These are phyloP conservation scores for Tauraco hartlaubi DNA, from an alignment of 2,797 vertebrate genomes.

Conservation along the genomic window DNA sequence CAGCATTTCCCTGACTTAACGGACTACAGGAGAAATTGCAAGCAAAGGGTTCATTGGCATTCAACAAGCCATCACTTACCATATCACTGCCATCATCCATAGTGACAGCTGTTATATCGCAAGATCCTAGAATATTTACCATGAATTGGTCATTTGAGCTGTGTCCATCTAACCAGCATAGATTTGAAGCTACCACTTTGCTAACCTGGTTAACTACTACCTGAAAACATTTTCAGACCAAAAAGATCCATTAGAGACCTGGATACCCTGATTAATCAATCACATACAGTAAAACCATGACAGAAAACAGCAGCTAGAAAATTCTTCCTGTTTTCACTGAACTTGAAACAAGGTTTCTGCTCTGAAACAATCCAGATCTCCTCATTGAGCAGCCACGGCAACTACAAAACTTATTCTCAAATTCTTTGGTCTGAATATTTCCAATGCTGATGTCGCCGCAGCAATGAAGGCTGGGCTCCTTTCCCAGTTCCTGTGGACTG, in stretches of 20 bases:
- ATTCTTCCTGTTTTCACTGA: background rate
- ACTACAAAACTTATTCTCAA: background rate
- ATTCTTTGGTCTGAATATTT: slow-evolving; percentile 51
- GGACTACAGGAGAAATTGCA: background rate
- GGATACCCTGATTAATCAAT: background rate
- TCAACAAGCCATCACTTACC: background rate
- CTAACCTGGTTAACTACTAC: background rate
- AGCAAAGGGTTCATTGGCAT: background rate
- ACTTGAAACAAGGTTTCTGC: background rate
- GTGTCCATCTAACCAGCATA: background rate
- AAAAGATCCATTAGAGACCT: background rate
- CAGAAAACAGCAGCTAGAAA: slow-evolving; percentile 24
- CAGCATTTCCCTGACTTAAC: background rate
- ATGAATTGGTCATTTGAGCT: background rate
- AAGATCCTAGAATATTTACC: background rate
- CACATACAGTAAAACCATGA: background rate
- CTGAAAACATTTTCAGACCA: background rate
- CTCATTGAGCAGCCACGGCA: background rate
- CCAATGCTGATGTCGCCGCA: background rate
- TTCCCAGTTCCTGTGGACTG: slow-evolving; percentile 31
- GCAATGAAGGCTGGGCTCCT: background rate
- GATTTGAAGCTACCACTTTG: background rate
- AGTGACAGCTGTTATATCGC: background rate
- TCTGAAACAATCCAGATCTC: background rate
- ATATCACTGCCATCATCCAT: background rate